Evolutionary conservation across 2,797 vertebrate genomes (phyloP), one percentile per base, ranked within the genome.

Genomic region (Thalassophryne amazonica): DNA sequence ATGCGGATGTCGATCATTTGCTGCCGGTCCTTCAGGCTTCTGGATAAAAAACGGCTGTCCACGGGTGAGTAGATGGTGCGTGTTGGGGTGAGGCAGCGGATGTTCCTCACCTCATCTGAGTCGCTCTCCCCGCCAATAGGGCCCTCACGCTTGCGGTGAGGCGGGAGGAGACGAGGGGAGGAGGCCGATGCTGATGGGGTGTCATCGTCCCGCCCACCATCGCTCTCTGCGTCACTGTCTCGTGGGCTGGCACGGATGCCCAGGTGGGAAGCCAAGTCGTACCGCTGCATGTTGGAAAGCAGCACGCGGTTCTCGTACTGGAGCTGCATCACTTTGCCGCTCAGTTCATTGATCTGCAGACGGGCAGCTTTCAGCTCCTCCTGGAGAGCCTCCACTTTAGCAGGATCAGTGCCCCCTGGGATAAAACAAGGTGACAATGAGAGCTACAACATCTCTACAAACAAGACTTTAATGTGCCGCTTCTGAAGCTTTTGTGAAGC

Each of bases 261-360:
- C 18, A 99, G 87, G 30, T 98, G 97, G 28, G 97, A 98, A 12
- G 97, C 97, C 78, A 99, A 76, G 85, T 99, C 97, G 0, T 98
- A 98, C 73, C 97, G 96, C 73, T 99, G 97, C 97, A 99, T 98
- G 89, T 98, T 99, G 76, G 97, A 98, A 78, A 98, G 94, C 12
- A 99, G 84, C 54, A 99, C 95, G 0, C 94, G 93, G 83, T 99
- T 99, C 88, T 99, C 97, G 1, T 99, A 99, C 86, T 99, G 97
- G 28, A 98, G 92, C 73, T 98, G 96, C 97, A 99, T 98, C 54
- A 98, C 97, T 84, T 98, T 98, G 31, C 97, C 97, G 0, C 97
- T 99, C 72, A 99, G 87, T 62, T 99, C 97, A 1, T 99, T 98
- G 82, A 99, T 94, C 81, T 99, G 97, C 81, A 98, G 88, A 29